Evolutionary conservation across 2,888 invertebrate species (phyloP).

Genomic region (Dolichopus griseipennis): DNA sequence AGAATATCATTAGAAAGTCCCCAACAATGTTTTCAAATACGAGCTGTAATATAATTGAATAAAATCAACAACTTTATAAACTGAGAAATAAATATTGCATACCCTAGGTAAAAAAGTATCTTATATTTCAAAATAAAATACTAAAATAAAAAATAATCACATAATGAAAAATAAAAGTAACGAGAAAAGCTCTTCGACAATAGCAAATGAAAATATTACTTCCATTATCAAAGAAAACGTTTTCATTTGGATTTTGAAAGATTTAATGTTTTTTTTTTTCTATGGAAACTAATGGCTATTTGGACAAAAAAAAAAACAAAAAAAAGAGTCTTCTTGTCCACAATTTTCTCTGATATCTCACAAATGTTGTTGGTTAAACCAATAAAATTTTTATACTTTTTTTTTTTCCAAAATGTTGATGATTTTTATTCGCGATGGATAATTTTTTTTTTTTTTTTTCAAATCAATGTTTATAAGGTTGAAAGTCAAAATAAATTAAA

Average conservation of each 20-base stretch:
- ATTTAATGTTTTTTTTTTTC: background rate
- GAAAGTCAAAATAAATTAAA: too few species aligned
- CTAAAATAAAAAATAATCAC: background rate
- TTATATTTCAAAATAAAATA: background rate
- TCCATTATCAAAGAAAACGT: slow-evolving; percentile 6
- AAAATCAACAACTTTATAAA: background rate
- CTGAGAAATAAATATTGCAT: background rate
- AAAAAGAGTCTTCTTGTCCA: background rate
- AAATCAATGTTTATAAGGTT: too few species aligned
- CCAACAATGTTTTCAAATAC: too few species aligned
- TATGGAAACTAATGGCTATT: background rate
- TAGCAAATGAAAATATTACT: slow-evolving; percentile 3
- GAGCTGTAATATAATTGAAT: too few species aligned
- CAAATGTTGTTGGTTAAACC: too few species aligned
- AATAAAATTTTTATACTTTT: too few species aligned
- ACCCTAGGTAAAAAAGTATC: background rate
- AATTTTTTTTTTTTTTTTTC: too few species aligned
- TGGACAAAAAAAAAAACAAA: background rate
- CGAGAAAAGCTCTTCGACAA: slow-evolving; percentile 1
- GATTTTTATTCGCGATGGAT: too few species aligned
- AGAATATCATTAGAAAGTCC: too few species aligned
- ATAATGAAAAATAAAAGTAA: slow-evolving; percentile 3
- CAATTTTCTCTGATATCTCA: too few species aligned
- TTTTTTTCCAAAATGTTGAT: too few species aligned
- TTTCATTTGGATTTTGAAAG: slow-evolving; percentile 6